Conservation (phyloP, 2,113 vertebrate genomes). For the Cynoglossus semilaevis region DNA sequence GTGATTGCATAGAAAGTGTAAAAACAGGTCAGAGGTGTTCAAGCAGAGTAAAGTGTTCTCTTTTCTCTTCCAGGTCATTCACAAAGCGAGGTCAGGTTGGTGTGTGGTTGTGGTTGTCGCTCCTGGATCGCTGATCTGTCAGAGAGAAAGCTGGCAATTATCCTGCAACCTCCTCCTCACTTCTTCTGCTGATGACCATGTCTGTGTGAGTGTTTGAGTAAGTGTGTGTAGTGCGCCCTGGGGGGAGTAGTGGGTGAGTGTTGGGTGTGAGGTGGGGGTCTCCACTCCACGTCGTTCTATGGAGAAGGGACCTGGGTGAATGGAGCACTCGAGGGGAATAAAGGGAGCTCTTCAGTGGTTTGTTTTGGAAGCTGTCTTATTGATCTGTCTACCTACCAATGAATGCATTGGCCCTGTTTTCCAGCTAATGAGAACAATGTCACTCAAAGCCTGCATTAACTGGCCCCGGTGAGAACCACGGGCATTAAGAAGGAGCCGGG, state of each 20-base stretch:
- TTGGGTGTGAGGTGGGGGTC: constrained; percentile 12
- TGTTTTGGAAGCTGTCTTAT: constrained; percentile 79
- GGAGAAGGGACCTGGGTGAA: constrained; percentile 61
- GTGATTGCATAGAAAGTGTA: constrained; percentile 17
- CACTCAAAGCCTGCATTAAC: constrained; percentile 67
- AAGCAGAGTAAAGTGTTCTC: constrained; percentile 54
- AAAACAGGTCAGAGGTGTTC: constrained; percentile 40
- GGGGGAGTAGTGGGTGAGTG: constrained; percentile 2
- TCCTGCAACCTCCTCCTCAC: constrained; percentile 39
- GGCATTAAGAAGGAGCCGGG: constrained; percentile 42
- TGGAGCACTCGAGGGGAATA: constrained; percentile 65
- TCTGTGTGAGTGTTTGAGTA: too few species aligned
- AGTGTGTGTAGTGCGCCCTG: constrained; percentile 19
- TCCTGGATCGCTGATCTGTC: constrained; percentile 52
- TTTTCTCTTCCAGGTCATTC: constrained; percentile 54
- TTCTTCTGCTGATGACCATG: constrained; percentile 23
- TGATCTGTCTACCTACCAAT: constrained; percentile 71
- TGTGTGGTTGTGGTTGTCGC: constrained; percentile 41
- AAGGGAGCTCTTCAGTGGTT: constrained; percentile 72
- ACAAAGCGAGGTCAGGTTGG: constrained; percentile 57
- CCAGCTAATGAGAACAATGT: constrained; percentile 63
- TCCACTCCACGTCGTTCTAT: constrained; percentile 31
- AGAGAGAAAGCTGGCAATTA: too few species aligned
- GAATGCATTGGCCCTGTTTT: constrained; percentile 65
- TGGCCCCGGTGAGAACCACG: constrained; percentile 44